phyloP scores from a whole-genome alignment of 2,113 vertebrate species.

The Corythaixoides concolor region DNA sequence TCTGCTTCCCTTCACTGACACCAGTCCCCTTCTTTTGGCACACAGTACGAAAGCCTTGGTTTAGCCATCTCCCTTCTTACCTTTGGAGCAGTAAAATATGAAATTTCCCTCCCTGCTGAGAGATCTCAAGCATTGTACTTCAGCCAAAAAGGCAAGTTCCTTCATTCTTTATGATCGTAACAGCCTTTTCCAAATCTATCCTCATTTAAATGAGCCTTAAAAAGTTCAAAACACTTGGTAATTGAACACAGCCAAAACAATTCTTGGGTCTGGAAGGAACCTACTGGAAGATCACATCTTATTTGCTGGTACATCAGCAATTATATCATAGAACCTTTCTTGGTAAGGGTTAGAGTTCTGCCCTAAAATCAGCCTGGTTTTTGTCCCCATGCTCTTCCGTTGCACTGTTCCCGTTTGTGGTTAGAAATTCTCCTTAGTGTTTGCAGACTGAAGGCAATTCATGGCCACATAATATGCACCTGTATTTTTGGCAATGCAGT shows the following conservation, averaged over 20 bases:
- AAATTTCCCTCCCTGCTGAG: neutral
- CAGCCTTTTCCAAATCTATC: neutral
- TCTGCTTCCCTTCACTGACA: neutral
- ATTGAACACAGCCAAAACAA: neutral
- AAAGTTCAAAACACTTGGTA: neutral
- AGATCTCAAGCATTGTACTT: neutral
- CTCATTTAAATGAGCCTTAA: neutral
- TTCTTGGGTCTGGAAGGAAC: neutral
- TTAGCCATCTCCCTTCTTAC: neutral
- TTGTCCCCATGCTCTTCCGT: neutral
- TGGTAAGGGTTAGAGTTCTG: neutral
- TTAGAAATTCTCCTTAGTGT: neutral
- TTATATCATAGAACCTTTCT: neutral
- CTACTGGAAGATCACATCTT: neutral
- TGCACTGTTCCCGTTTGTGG: neutral
- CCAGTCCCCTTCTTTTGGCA: neutral
- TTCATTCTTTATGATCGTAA: neutral
- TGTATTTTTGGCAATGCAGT: neutral
- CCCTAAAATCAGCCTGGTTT: neutral
- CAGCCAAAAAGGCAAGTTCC: neutral
- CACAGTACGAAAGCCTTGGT: neutral
- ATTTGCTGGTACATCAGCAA: neutral
- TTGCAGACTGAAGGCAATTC: neutral
- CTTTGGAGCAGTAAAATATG: neutral
- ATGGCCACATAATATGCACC: rapidly evolving